Evolutionary conservation across 2,888 invertebrate species (phyloP), one percentile per base, ranked within the genome.

Genomic region (Graphium colonna): DNA sequence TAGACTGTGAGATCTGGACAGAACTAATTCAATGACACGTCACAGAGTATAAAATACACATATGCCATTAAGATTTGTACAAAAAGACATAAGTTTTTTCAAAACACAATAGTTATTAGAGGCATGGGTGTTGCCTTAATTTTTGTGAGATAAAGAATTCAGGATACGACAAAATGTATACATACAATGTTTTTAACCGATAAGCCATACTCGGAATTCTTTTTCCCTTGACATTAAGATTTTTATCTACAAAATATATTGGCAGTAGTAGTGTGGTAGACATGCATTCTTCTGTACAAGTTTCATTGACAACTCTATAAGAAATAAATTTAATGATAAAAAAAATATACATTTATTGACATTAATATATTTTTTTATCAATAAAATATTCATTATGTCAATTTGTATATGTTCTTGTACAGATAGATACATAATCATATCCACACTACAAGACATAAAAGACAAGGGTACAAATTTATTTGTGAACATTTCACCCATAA

Each of bases 1-100:
- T 42, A 51, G 51, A 51, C 51, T n/a, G 43, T 45, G 51, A 51
- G 44, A 51, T 44, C 1, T n/a, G 36, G 42, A 17, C 47, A 18
- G 12, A 15, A 18, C 12, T 18, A 21, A 21, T 21, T 2, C 3
- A 3, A 5, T 21, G 21, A 21, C 2, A 3, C 21, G 5, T 21
- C 21, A 21, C 21, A 21, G 21, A 21, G 2, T 21, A 21, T 3
- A 21, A 21, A 21, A 21, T 33, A 33, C 10, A 33, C 33, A 33
- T n/a, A 33, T 33, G 33, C 33, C 33, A 10, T 33, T 3, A 10
- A n/a, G 33, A 33, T 33, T 33, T 33, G 33, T 33, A 44, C 17
- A 44, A 16, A 45, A 17, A 28, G 21, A 43, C 12, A 43, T 13
- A 26, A 15, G 21, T 26, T 26, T 42, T 13, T 42, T 43, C 28